phyloP scores from a whole-genome alignment of 2,113 vertebrate species.

The Esox niger region DNA sequence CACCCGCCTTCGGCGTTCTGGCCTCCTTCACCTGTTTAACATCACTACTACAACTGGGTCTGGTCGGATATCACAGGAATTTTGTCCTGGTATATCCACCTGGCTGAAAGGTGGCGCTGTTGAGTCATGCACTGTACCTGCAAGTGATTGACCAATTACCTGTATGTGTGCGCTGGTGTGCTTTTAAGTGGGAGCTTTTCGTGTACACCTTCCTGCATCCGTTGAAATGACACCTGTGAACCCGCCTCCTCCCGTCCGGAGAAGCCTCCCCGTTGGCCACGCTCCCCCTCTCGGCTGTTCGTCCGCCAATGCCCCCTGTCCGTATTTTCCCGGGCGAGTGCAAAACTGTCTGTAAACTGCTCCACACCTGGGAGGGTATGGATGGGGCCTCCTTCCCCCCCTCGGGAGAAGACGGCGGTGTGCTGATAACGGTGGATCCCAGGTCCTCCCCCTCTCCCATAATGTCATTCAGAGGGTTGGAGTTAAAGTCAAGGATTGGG shows the following conservation, averaged over 20 bases:
- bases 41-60: too few species aligned
- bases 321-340: constrained; percentile 84
- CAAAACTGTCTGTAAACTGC: constrained; percentile 76
- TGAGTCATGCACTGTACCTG: not conserved
- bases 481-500: constrained; percentile 83
- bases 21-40: too few species aligned
- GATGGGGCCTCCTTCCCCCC: constrained; percentile 77
- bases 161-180: constrained; percentile 98
- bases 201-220: constrained; percentile 99
- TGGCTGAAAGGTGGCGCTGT: too few species aligned
- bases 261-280: constrained; percentile 80
- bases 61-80: too few species aligned
- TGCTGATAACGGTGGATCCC: constrained; percentile 80
- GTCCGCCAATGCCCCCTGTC: constrained; percentile 72
- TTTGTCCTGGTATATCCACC: too few species aligned
- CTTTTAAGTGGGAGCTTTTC: constrained; percentile 99
- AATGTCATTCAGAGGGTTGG: constrained; percentile 79
- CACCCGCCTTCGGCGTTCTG: not conserved
- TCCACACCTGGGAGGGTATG: constrained; percentile 75
- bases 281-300: constrained; percentile 60
- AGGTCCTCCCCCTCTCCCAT: constrained; percentile 82
- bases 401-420: constrained; percentile 91
- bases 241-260: constrained; percentile 85
- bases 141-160: constrained; percentile 58
- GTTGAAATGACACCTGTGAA: constrained; percentile 94